Base-by-base conservation (phyloP, 2,888 invertebrate genomes). In the Chromoteleia sp. region DNA sequence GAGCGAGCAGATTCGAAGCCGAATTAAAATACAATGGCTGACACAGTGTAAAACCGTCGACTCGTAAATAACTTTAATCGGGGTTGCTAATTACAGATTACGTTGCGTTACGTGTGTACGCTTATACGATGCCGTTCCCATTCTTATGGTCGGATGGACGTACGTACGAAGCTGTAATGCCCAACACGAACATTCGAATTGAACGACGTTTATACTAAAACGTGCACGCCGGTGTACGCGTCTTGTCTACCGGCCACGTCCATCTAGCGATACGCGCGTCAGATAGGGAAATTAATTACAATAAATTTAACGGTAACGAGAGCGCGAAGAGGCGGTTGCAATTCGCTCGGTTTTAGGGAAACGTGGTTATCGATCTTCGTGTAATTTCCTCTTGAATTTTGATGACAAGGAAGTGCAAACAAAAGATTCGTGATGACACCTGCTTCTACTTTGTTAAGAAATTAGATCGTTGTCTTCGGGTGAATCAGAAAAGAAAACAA, bases 1-100 rank as follows among this genome's bases (percentile, higher is more conserved):
- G 78, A 78, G 61, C 52, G 48, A 61, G 56, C 43, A 75, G 74
- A 83, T 80, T 80, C 61, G 74, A 71, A 84, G 82, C 30, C 59
- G 84, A 89, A 91, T 91, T 91, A 91, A 90, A 91, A 91, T 91
- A 91, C 91, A 91, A 91, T 91, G 90, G 89, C 89, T 89, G 87
- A 90, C 88, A 89, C 85, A 89, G 88, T 89, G 88, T 88, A 89
- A 89, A 88, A 87, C 86, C 87, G 87, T 83, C 81, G 85, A 87
- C 88, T 90, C 91, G 88, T 91, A 91, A 91, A 91, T 91, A 90
- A 90, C 88, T 88, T 90, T 91, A 91, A 91, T 91, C 91, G 90
- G 89, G 88, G 91, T 91, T 88, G 89, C 90, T 91, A 91, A 91
- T 91, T 91, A 90, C 90, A 90, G 89, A 91, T 91, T 89, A 88